Evolutionary conservation across 2,797 vertebrate genomes (phyloP), one percentile per base, ranked within the genome.

Genomic region (Arrhamphus sclerolepis): DNA sequence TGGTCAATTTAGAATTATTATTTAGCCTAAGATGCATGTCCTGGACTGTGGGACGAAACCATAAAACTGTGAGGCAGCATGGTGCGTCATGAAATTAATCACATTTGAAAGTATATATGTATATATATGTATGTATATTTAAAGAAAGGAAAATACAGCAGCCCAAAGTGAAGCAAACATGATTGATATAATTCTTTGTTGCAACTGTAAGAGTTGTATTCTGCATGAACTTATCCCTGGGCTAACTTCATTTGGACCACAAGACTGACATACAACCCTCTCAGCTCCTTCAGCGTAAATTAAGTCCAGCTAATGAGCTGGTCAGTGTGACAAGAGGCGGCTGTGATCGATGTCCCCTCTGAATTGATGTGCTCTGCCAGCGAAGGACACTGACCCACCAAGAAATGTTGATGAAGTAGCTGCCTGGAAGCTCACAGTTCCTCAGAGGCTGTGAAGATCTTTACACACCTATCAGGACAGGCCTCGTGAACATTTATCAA

Each of bases 291-390:
- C 22, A 28, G 75, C 56, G 67, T 84, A 83, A 84, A 89, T 89
- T 90, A 90, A 86, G 85, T 87, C 75, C 80, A 67, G 68, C 82
- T 92, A 92, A 92, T 91, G 90, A 90, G 86, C 85, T 84, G 87
- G 87, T 91, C 90, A 89, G 78, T 87, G 83, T 86, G 88, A 89
- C 77, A 66, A 78, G 82, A 69, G 80, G 89, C 62, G 56, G 78
- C 80, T 56, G 73, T 91, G 89, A 92, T 92, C 86, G 84, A 91
- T 91, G 87, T 80, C 84, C 84, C 77, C 79, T 57, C 70, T 84
- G 86, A 87, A 89, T 89, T 89, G 86, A 91, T 89, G 86, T 87
- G 78, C 81, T 89, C 85, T 84, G 74, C 82, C 81, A 85, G 74
- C 41, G 69, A 84, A 88, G 86, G 87, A 90, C 88, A 82, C 84